Evolutionary conservation across 2,888 invertebrate genomes (phyloP), one percentile per base, ranked within the genome.

Genomic region (Pantelozetes paolii): DNA sequence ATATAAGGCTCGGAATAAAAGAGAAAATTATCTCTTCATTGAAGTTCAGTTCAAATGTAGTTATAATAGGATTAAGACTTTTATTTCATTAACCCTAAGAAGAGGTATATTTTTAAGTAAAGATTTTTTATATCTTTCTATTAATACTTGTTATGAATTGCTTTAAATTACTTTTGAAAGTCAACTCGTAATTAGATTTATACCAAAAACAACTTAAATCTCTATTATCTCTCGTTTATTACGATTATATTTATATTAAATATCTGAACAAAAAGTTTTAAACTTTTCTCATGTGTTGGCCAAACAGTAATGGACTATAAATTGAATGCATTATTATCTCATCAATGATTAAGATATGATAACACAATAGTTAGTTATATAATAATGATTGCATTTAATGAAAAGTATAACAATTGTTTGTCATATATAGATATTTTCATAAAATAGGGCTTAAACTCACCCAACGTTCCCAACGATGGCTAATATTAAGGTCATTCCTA

Each of bases 1-100:
- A 28, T 28, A 57, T 57, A 57, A 28, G 57, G 57, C 15, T n/a
- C 13, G 11, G 28, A 30, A 57, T n/a, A 28, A 57, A 15, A 13
- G 11, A 57, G 28, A 6, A 57, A 57, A 57, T 57, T 57, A 57
- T 57, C 30, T 57, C 57, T 57, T 18, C 28, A 23, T 57, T 57
- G 26, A 57, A 57, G 26, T 30, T 57, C 26, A 57, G 57, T 57
- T 57, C 57, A 57, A 28, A 57, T 57, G 30, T 57, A 13, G 26
- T 57, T 57, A 57, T 57, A 57, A 57, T 57, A 57, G 57, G 57
- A 57, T 57, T 57, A 57, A 57, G 30, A n/a, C 28, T 57, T 26
- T 57, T 57, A 57, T 57, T 23, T 2, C 30, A 57, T 57, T 57
- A 57, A 26, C 28, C 30, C 18, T 57, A 28, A 5, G 57, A 28